These are phyloP conservation scores for Athalia cordata DNA, from an alignment of 2,888 invertebrate species.

Conservation along the genomic window DNA sequence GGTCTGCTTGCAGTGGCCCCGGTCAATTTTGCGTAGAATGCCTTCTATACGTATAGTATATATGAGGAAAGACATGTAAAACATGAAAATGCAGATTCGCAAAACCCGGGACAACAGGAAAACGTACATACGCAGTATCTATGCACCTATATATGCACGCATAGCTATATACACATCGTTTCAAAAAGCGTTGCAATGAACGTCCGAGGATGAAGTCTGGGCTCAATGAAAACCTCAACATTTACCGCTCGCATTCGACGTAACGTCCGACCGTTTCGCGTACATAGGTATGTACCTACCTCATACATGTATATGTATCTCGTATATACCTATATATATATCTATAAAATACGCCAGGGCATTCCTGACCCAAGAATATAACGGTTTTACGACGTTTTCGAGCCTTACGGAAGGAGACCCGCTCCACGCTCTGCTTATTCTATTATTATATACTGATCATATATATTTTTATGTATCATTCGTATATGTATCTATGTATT, in stretches of 20 bases:
- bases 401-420: conserved; percentile 39
- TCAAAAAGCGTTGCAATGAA: conserved; percentile 28
- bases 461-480: not conserved
- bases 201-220: not conserved
- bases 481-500: not conserved
- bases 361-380: conserved; percentile 42
- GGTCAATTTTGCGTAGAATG: too few species aligned
- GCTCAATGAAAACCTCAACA: conserved; percentile 38
- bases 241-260: conserved; percentile 36
- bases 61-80: not conserved
- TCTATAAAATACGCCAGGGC: not conserved
- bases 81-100: conserved; percentile 40
- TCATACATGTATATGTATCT: not conserved
- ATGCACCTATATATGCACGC: too few species aligned
- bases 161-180: not conserved
- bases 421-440: conserved; percentile 35
- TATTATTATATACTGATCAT: conserved; percentile 23
- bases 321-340: not conserved
- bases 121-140: too few species aligned
- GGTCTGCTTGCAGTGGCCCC: too few species aligned
- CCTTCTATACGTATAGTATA: too few species aligned
- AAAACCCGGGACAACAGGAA: conserved; percentile 22
- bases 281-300: conserved; percentile 1
- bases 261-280: conserved; percentile 8
- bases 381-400: conserved; percentile 43